Conservation (phyloP, 2,113 vertebrate species). For the Pithys albifrons region DNA sequence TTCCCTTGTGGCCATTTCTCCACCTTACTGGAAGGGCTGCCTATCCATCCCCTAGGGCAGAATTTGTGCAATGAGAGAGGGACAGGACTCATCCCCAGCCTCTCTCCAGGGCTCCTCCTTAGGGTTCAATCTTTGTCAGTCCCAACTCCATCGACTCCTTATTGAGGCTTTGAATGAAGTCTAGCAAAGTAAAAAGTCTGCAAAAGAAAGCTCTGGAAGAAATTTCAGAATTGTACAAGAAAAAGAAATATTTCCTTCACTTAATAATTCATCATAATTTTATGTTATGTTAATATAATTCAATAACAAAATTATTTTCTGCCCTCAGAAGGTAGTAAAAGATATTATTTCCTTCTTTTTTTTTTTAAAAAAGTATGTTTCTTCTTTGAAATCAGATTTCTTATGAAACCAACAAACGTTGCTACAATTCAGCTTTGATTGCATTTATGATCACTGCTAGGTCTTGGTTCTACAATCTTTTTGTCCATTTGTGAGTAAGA, state of each 20-base stretch:
- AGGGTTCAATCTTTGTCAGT: neutral
- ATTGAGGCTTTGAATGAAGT: neutral
- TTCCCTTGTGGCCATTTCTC: neutral
- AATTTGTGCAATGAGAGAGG: neutral
- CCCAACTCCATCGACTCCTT: neutral
- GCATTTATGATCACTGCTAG: neutral
- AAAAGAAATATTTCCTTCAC: neutral
- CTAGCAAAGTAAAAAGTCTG: neutral
- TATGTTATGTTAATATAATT: neutral
- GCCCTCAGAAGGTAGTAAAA: neutral
- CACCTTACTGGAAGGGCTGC: neutral
- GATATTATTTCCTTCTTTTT: neutral
- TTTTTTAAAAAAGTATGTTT: neutral
- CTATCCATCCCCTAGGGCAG: neutral
- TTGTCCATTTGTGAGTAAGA: neutral
- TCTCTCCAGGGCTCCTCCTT: neutral
- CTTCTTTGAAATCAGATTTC: neutral
- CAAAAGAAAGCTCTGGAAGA: neutral
- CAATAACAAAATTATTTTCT: neutral
- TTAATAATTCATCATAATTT: neutral
- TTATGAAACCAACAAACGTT: neutral
- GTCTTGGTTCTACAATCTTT: neutral
- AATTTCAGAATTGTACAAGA: neutral
- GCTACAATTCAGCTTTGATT: neutral
- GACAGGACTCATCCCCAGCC: neutral